A percentile compares a stretch with the other conserved stretches of the same genome.
Evolutionary conservation across 2,888 invertebrate genomes (phyloP).

Genomic region (Eristalis pertinax): DNA sequence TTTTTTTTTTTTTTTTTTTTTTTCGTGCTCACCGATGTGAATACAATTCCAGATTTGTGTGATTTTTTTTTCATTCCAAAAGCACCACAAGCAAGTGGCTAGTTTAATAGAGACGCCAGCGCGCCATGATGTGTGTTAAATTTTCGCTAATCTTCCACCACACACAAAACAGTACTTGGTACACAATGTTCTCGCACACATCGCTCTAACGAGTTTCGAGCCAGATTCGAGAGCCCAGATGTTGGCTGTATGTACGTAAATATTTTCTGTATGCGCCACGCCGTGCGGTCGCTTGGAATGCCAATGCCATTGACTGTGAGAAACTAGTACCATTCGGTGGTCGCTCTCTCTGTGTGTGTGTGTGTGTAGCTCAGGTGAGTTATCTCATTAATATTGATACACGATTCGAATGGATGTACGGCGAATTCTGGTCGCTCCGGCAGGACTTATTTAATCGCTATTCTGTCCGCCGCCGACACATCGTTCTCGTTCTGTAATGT

Average conservation of each 20-base stretch:
- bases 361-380: not conserved
- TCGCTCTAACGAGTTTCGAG: not conserved
- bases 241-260: not conserved
- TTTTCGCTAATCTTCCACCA: not conserved
- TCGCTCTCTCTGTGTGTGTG: not conserved
- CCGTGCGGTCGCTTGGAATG: conserved; percentile 14
- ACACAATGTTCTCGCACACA: not conserved
- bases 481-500: no score
- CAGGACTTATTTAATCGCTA: no score
- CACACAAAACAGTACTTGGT: not conserved
- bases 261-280: not conserved
- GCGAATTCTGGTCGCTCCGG: not conserved
- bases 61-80: no score
- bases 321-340: conserved; percentile 6
- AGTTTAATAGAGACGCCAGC: not conserved
- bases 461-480: no score
- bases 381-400: conserved; percentile 21
- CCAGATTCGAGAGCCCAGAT: not conserved
- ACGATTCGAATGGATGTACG: not conserved
- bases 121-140: not conserved
- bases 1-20: no score
- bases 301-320: conserved; percentile 31
- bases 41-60: no score
- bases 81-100: no score
- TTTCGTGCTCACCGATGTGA: no score